Base-by-base conservation (phyloP, 2,113 vertebrate species). In the Xiphophorus hellerii region DNA sequence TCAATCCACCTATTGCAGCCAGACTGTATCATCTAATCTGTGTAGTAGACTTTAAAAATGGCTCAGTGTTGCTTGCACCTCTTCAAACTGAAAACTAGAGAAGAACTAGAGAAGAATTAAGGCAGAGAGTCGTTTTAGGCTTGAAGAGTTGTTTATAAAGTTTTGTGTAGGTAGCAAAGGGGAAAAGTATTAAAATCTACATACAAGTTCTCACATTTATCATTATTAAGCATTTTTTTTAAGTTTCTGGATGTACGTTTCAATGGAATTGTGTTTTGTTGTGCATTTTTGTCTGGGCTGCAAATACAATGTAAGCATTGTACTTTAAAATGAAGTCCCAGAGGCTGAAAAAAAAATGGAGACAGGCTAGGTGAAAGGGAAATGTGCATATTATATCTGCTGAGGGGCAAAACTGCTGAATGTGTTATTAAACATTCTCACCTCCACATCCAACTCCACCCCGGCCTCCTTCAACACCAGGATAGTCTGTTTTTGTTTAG, bases 361-460 rank as follows among this genome's bases (percentile, higher is more conserved):
- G 83, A 66, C 74, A 82, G 76, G 72, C 83, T 78, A 61, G 77
- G 78, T 58, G 74, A 85, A 71, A 86, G 42, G 72, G 80, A 90
- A 89, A 87, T 86, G 78, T 88, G 77, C 77, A 91, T 89, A 93
- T 89, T 88, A 79, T 88, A 87, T 85, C 77, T 92, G 87, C 89
- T 91, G 89, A 90, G 84, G 79, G 82, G 88, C 86, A 89, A 92
- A 90, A 91, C 86, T 81, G 84, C 83, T 78, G 76, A 89, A 88
- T 28, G 66, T 63, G 62, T 89, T 85, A 90, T 92, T 89, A 92
- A 92, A 90, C 87, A 92, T 88, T 89, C 87, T 88, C 90, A 89
- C 87, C 86, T 82, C 79, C 84, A 72, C 72, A 81, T 84, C 78
- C 84, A 25, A 78, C 89, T 88, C 80, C 80, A 73, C 85, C 91